These are phyloP conservation scores for Aphelocoma coerulescens DNA, from an alignment of 2,113 vertebrate genomes.

Conservation along the genomic window DNA sequence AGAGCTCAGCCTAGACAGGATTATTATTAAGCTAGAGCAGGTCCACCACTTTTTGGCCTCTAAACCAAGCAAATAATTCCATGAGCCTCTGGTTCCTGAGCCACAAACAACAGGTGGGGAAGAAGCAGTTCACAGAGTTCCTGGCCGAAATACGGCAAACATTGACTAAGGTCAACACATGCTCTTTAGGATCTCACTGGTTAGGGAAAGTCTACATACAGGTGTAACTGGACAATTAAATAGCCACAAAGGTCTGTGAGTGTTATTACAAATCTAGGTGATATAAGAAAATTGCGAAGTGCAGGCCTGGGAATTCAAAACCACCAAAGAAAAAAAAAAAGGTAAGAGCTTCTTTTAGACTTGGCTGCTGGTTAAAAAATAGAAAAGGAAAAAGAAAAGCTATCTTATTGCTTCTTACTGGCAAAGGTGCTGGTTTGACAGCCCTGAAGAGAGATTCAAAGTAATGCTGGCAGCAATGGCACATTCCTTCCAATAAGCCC, in stretches of 20 bases:
- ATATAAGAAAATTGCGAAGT: neutral
- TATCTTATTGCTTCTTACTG: neutral
- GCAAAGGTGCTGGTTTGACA: conserved; percentile 25
- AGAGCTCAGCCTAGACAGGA: neutral
- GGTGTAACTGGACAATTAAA: neutral
- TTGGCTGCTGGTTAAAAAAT: neutral
- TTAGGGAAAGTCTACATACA: neutral
- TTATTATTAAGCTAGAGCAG: neutral
- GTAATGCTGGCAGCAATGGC: conserved; percentile 42
- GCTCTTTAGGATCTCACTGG: neutral
- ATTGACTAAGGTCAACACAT: neutral
- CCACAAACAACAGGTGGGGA: neutral
- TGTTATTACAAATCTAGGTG: neutral
- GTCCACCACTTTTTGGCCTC: neutral
- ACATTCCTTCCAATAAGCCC: conserved; percentile 13
- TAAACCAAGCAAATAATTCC: neutral
- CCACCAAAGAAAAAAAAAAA: neutral
- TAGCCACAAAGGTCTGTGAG: neutral
- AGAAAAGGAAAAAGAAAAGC: neutral
- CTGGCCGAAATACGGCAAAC: neutral
- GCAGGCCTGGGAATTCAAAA: neutral
- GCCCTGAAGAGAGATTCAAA: conserved; percentile 30
- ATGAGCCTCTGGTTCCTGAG: neutral
- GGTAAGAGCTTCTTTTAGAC: neutral
- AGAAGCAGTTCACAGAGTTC: neutral